Evolutionary conservation across 2,797 vertebrate species (phyloP), one percentile per base, ranked within the genome.

Genomic region (Phrynocephalus vlangalii): DNA sequence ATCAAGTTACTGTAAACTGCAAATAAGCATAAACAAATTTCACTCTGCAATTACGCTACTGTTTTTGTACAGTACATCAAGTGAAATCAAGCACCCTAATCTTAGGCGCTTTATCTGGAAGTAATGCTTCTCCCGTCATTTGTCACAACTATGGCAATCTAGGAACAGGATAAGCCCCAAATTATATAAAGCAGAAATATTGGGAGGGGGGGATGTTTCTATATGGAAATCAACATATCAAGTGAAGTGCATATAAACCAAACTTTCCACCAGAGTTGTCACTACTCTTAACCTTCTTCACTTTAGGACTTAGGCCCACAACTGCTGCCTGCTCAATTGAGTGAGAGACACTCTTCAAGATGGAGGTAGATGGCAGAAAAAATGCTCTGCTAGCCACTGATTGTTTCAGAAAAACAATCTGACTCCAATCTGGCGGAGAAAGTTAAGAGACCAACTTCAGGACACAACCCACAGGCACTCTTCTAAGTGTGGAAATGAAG

Each of bases 331-430:
- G 56, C 16, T 79, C 75, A 79, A 48, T 52, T 52, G 78, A 82
- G 8, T 26, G 88, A 89, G 20, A 33, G n/a, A 66, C 30, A 28
- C 67, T 77, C 82, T 86, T 67, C 87, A 73, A 87, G 70, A 79
- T 67, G 70, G 33, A 87, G 44, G 44, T 81, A 48, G 87, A 80
- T 18, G 1, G 50, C 26, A 78, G 28, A 86, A 72, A 48, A 33
- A 72, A 66, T 50, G 82, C 20, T 79, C n/a, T 71, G 22, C 44
- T 79, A 79, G 33, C 82, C 50, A 52, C 66, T 38, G 20, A 13
- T 0, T 2, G 1, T 28, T 8, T 28, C 60, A 63, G 60, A 15
- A 63, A 63, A 63, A 63, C 60, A 20, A 63, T 15, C 5, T 63
- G 60, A 63, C 60, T 63, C 60, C 16, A 18, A 75, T 1, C 22